Conservation (phyloP, 2,888 invertebrate species). For the Agrotis puta region DNA sequence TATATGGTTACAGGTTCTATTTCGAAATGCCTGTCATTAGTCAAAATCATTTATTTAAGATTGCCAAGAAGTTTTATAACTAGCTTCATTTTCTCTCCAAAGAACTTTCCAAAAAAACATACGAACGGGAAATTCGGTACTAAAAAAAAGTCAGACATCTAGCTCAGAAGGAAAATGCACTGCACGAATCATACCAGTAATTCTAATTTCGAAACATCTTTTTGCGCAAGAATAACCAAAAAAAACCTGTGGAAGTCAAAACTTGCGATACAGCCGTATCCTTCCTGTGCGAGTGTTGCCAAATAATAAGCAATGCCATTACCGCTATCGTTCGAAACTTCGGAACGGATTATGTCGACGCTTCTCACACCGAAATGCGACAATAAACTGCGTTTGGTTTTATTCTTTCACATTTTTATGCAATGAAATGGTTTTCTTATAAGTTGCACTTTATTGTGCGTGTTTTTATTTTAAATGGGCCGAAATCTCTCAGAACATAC, state of each 20-base stretch:
- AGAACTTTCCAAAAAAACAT: no score
- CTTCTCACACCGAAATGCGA: slow-evolving; percentile 61
- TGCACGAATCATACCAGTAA: not conserved
- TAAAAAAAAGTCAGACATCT: no score
- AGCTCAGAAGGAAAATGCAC: not conserved
- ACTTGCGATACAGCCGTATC: slow-evolving; percentile 44
- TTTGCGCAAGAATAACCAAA: not conserved
- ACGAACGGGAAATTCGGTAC: no score
- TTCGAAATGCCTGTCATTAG: not conserved
- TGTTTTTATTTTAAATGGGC: no score
- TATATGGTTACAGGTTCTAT: not conserved
- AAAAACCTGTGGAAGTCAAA: slow-evolving; percentile 33
- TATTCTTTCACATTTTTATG: no score
- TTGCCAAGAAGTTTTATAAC: no score
- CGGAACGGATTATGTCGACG: slow-evolving; percentile 53
- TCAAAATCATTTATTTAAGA: no score
- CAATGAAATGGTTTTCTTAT: no score
- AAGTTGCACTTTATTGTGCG: no score
- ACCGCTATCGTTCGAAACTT: slow-evolving; percentile 66
- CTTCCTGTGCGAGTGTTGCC: slow-evolving; percentile 63
- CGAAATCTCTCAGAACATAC: no score
- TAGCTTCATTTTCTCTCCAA: no score
- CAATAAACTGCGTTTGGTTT: not conserved
- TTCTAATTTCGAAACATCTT: not conserved
- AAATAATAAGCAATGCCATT: slow-evolving; percentile 74